Conservation (phyloP, 2,113 vertebrate species). For the Oenanthe melanoleuca region DNA sequence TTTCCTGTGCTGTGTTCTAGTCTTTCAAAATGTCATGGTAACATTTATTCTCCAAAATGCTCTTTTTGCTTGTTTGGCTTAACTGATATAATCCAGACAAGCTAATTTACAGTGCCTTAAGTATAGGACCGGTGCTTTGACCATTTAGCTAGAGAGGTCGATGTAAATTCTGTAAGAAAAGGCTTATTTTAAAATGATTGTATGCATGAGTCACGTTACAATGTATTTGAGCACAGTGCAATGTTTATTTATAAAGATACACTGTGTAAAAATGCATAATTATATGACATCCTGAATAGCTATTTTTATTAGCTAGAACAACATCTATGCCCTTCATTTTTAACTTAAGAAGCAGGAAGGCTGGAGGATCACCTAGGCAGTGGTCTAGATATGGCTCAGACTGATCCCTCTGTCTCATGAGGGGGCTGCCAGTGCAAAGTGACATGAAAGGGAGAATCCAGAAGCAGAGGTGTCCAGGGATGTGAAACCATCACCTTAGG, state of each 20-base stretch:
- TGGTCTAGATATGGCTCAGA: neutral
- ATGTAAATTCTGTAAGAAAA: neutral
- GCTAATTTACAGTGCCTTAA: neutral
- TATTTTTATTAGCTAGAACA: neutral
- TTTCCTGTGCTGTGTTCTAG: neutral
- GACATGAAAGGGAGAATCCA: neutral
- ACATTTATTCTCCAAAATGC: neutral
- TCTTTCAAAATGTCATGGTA: neutral
- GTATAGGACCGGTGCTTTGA: neutral
- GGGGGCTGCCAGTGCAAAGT: neutral
- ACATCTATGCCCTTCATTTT: neutral
- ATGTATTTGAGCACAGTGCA: neutral
- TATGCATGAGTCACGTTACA: neutral
- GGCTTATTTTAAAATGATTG: neutral
- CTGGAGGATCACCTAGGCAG: neutral
- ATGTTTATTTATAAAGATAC: neutral
- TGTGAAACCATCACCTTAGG: neutral
- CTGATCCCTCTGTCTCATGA: rapidly evolving
- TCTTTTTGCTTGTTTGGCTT: neutral
- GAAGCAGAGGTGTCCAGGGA: neutral
- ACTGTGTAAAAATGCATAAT: neutral
- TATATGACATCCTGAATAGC: neutral
- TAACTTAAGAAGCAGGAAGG: neutral
- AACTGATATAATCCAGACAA: neutral
- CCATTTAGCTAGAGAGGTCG: neutral